Conservation (phyloP, 2,113 vertebrate genomes). For the Rhinogobius similis region DNA sequence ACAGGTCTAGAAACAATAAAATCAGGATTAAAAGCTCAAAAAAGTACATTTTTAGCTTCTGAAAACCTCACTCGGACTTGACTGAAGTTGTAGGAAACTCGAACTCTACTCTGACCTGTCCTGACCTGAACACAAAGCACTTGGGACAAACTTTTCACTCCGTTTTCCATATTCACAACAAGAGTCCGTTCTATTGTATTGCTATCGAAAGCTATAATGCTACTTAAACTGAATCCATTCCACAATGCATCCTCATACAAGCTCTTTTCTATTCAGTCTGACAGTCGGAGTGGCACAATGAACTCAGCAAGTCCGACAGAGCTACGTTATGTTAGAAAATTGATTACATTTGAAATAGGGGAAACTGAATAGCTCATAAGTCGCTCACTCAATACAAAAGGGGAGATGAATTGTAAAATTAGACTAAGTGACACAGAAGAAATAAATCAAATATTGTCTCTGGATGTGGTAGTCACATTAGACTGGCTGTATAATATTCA, state of each 20-base stretch:
- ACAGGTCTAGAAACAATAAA: too few relatives aligned
- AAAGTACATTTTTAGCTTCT: too few relatives aligned
- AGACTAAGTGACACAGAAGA: constrained; percentile 61
- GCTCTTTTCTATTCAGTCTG: constrained; percentile 18
- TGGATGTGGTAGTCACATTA: constrained; percentile 65
- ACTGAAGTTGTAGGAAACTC: not conserved
- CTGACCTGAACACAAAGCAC: not conserved
- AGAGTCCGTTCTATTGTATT: not conserved
- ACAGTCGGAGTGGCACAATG: constrained; percentile 4
- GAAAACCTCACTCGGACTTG: not conserved
- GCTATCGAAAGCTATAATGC: not conserved
- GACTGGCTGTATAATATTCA: constrained; percentile 69
- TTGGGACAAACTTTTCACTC: constrained; percentile 1
- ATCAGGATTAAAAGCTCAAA: too few relatives aligned
- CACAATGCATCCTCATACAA: constrained; percentile 6
- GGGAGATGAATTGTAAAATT: constrained; percentile 64
- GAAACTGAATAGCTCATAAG: constrained; percentile 46
- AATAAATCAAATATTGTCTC: constrained; percentile 76
- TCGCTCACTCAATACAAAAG: constrained; percentile 31
- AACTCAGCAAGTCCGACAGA: constrained; percentile 25
- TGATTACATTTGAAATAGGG: constrained; percentile 39
- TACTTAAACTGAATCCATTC: constrained; percentile 6
- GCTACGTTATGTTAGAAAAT: constrained; percentile 15
- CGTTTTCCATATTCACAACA: constrained; percentile 2
- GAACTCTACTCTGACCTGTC: not conserved